Percentiles rank a stretch among this genome's conserved stretches.
Conservation (phyloP, 2,113 vertebrate genomes). For the Crotalus helleri region DNA sequence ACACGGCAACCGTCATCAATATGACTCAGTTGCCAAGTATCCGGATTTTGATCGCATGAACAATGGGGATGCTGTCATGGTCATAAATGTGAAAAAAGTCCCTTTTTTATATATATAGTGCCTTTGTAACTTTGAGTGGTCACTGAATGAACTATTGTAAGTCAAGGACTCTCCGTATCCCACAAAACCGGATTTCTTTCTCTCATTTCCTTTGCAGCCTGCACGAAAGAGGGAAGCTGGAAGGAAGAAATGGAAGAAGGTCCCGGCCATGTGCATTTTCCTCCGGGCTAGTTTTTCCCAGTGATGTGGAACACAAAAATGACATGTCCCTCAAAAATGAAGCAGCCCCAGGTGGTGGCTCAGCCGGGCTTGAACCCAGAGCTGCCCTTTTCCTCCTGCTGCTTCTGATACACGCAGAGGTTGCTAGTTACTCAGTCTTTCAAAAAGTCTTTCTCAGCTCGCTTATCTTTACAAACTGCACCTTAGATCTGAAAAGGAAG, state of each 20-base stretch:
- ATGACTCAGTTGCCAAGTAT: neutral
- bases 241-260: neutral
- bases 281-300: neutral
- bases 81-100: neutral
- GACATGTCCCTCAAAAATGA: too few species aligned
- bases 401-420: too few species aligned
- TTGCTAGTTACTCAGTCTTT: too few species aligned
- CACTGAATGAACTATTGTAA: neutral
- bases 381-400: too few species aligned
- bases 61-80: neutral
- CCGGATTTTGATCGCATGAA: neutral
- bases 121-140: neutral
- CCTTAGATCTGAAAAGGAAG: too few species aligned
- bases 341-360: too few species aligned
- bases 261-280: slow-evolving; percentile 39
- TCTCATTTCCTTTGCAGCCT: neutral
- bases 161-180: neutral
- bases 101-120: neutral
- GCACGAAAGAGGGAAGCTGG: neutral
- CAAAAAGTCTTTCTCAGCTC: too few species aligned
- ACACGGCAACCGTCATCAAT: neutral
- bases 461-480: too few species aligned
- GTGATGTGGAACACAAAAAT: fast-evolving
- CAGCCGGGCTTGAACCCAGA: too few species aligned
- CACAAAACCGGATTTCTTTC: fast-evolving